Conservation (phyloP, 2,888 invertebrate genomes). For the Clostera curtula region DNA sequence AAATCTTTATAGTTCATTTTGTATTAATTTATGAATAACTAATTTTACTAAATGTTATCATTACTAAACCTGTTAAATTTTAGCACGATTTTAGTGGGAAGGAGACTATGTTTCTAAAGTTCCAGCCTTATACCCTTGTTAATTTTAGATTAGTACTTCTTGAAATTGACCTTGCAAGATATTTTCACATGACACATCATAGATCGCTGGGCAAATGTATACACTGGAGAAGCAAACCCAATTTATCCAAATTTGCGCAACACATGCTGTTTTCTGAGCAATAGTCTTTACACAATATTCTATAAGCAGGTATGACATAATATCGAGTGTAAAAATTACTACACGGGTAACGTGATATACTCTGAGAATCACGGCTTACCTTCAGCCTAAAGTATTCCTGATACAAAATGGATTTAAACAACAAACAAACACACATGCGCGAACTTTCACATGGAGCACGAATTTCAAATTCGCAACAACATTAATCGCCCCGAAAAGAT, state of each 20-base stretch:
- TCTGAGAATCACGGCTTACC: constrained; percentile 14
- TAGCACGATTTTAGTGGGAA: not conserved
- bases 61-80: not conserved
- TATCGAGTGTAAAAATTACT: constrained; percentile 55
- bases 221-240: no score
- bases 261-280: no score
- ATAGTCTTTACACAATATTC: constrained; percentile 26
- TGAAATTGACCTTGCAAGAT: not conserved
- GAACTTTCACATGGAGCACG: constrained; percentile 15
- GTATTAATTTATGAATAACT: not conserved
- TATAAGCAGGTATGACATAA: constrained; percentile 71
- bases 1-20: no score
- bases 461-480: no score
- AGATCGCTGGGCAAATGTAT: not conserved
- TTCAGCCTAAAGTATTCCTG: constrained; percentile 10
- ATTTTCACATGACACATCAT: not conserved
- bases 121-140: no score
- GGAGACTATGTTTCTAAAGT: no score
- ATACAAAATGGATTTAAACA: constrained; percentile 11
- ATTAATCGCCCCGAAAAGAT: no score
- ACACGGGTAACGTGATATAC: constrained; percentile 56
- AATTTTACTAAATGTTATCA: not conserved
- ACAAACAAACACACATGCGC: constrained; percentile 6
- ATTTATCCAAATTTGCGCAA: no score
- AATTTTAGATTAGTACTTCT: no score